Percentiles rank a stretch among this genome's conserved stretches.
phyloP scores from a whole-genome alignment of 2,113 vertebrate species.

The Antennarius striatus region DNA sequence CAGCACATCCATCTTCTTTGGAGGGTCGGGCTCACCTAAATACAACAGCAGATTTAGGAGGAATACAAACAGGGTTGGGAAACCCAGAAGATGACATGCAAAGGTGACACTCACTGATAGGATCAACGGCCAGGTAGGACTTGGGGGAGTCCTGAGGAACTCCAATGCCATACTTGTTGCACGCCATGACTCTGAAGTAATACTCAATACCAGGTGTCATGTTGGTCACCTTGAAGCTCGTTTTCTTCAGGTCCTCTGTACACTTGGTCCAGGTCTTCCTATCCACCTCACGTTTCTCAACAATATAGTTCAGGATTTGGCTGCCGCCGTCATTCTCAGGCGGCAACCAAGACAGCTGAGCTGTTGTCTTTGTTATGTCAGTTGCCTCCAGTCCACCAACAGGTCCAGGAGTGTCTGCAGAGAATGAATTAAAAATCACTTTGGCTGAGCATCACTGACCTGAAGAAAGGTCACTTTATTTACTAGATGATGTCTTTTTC shows the following conservation, averaged over 20 bases:
- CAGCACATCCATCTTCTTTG: constrained; percentile 94
- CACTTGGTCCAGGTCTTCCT: constrained; percentile 95
- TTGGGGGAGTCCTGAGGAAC: constrained; percentile 91
- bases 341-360: constrained; percentile 93
- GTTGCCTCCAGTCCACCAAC: constrained; percentile 88
- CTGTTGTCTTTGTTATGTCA: constrained; percentile 90
- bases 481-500: constrained; percentile 23
- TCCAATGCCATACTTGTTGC: constrained; percentile 95
- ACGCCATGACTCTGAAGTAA: constrained; percentile 94
- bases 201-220: constrained; percentile 92
- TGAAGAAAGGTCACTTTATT: background rate
- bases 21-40: constrained; percentile 95
- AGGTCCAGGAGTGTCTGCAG: constrained; percentile 93
- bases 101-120: constrained; percentile 86
- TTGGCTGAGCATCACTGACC: background rate
- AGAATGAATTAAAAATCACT: background rate
- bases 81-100: no score
- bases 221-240: constrained; percentile 91
- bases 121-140: constrained; percentile 90
- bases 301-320: constrained; percentile 89
- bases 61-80: background rate
- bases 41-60: constrained; percentile 3
- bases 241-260: constrained; percentile 90
- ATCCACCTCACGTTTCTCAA: constrained; percentile 95
- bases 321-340: constrained; percentile 98